Percentiles rank a stretch among this genome's conserved stretches.
Conservation (phyloP, 2,797 vertebrate species). For the Sebastes trivittatus region DNA sequence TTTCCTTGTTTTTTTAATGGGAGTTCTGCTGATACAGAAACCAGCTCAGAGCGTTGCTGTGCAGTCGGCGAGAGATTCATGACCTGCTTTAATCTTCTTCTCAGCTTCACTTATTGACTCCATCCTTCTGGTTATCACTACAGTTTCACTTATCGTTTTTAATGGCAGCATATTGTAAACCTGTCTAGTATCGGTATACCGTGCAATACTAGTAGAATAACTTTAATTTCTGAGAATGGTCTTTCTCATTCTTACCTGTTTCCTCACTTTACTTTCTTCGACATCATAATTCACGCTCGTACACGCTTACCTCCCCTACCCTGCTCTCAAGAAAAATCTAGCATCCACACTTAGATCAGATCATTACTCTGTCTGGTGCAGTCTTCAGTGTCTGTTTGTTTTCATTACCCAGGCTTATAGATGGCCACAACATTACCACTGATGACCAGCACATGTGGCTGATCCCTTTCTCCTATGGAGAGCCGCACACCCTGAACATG, state of each 20-base stretch:
- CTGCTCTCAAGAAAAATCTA: neutral
- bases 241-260: no score
- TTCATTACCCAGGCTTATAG: slow-evolving; percentile 85
- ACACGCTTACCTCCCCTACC: neutral
- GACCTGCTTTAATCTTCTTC: no score
- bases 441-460: slow-evolving; percentile 98
- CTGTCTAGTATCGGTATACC: no score
- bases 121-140: no score
- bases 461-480: slow-evolving; percentile 89
- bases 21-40: no score
- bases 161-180: no score
- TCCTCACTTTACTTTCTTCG: neutral
- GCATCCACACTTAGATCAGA: neutral
- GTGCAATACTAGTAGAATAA: neutral
- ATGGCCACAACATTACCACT: slow-evolving; percentile 91
- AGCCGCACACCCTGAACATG: slow-evolving; percentile 87
- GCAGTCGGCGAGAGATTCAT: no score
- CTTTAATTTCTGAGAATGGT: neutral
- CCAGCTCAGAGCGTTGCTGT: rapidly evolving
- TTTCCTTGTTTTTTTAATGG: no score
- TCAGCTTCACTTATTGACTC: no score
- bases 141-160: no score
- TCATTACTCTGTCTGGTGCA: neutral
- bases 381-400: neutral
- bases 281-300: neutral